phyloP scores from a whole-genome alignment of 2,113 vertebrate species.

The Daubentonia madagascariensis region DNA sequence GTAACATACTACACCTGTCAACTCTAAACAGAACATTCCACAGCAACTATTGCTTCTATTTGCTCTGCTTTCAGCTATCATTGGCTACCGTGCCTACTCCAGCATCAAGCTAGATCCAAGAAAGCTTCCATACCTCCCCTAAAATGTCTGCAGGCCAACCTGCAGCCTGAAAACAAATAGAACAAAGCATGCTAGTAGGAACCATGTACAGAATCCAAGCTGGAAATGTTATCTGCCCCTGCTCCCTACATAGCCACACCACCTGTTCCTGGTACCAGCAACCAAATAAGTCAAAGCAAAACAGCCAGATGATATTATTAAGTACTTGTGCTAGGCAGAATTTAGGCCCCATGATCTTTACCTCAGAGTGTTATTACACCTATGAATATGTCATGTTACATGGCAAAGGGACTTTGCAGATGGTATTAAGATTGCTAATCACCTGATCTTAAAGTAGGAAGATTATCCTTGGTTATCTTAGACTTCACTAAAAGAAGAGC shows the following conservation, averaged over 20 bases:
- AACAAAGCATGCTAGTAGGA: neutral
- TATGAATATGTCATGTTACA: neutral
- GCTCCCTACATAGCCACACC: neutral
- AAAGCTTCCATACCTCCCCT: neutral
- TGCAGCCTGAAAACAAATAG: neutral
- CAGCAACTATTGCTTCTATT: neutral
- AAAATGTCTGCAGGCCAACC: neutral
- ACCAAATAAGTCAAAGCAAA: neutral
- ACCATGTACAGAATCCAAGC: neutral
- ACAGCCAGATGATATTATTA: neutral
- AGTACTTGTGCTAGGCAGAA: neutral
- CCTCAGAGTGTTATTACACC: neutral
- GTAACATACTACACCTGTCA: neutral
- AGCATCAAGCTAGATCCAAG: neutral
- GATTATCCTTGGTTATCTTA: neutral
- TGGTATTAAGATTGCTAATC: neutral
- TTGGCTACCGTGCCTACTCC: neutral
- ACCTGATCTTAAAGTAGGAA: neutral
- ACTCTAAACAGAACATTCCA: neutral
- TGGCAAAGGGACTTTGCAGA: neutral
- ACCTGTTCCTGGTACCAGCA: neutral
- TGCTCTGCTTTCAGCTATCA: neutral
- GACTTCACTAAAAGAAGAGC: neutral
- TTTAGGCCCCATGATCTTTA: neutral
- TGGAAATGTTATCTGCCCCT: neutral